Evolutionary conservation across 30 jellyfish, hydroid and myxozoan genomes (phyloP).

Genomic region (Cassiopea xamachana): DNA sequence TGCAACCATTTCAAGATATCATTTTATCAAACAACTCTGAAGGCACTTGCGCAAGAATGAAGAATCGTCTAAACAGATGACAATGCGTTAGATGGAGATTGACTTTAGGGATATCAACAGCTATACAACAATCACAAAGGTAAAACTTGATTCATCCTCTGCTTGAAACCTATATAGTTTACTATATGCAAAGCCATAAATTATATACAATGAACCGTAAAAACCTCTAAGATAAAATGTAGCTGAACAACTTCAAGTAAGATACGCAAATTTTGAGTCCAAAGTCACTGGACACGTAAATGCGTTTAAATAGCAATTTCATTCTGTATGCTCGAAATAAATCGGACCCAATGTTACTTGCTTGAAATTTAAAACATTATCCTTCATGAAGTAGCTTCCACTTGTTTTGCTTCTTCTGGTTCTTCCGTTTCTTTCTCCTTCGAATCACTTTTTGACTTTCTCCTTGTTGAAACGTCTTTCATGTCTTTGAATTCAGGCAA

Average conservation of each 20-base stretch:
- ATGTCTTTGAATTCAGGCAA: constrained; percentile 78
- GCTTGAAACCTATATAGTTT: background rate
- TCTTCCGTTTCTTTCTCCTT: constrained; percentile 53
- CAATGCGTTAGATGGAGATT: too few species aligned
- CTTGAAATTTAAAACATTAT: background rate
- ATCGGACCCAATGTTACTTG: background rate
- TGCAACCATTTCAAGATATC: too few species aligned
- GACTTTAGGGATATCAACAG: background rate
- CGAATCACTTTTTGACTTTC: constrained; percentile 63
- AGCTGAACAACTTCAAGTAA: background rate
- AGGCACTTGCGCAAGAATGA: too few species aligned
- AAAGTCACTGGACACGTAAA: background rate
- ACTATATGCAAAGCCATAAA: background rate
- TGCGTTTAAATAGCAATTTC: background rate
- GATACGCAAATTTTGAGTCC: background rate
- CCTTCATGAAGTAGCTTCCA: constrained; percentile 57
- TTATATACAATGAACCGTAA: background rate
- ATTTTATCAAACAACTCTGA: too few species aligned
- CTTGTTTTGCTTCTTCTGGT: constrained; percentile 33
- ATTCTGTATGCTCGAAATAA: background rate
- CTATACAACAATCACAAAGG: constrained; percentile 20
- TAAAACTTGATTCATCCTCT: background rate
- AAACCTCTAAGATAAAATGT: background rate
- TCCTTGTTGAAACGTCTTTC: constrained; percentile 65
- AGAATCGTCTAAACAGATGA: too few species aligned